These are phyloP conservation scores for Axinella damicornis DNA, from an alignment of 37 sponge, comb jelly and placozoan species.

Conservation along the genomic window DNA sequence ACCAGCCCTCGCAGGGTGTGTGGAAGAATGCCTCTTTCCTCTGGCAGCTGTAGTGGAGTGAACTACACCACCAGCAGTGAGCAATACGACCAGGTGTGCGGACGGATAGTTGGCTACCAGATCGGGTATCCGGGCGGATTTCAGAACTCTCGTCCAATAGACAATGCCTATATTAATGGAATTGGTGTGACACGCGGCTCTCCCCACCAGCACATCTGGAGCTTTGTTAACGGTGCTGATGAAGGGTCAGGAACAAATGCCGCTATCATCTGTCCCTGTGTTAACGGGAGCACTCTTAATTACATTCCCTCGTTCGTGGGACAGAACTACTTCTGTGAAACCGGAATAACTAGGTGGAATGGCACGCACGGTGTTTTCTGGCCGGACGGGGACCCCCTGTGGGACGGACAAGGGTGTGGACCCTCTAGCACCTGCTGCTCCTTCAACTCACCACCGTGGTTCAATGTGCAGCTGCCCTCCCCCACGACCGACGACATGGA, in stretches of 20 bases:
- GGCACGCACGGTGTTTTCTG: background rate
- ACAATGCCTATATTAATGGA: background rate
- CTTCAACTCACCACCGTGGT: constrained; percentile 11
- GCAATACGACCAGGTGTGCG: background rate
- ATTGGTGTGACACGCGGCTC: background rate
- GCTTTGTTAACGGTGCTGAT: background rate
- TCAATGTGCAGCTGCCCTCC: constrained; percentile 2
- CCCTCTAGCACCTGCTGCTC: constrained; percentile 10
- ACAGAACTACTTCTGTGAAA: constrained; percentile 17
- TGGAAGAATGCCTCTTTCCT: background rate
- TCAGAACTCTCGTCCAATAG: background rate
- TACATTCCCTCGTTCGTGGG: background rate
- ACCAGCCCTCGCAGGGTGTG: background rate
- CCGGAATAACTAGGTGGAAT: background rate
- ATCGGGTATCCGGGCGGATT: background rate
- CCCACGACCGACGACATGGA: constrained; percentile 24
- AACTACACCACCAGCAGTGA: background rate
- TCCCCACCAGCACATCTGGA: constrained; percentile 15
- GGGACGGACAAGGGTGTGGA: constrained; percentile 29
- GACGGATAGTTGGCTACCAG: background rate
- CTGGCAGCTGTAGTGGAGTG: too few relatives aligned
- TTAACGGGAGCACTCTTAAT: background rate
- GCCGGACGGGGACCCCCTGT: background rate
- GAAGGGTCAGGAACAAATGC: too few relatives aligned
- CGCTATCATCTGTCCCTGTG: too few relatives aligned